phyloP scores from a whole-genome alignment of 2,113 vertebrate genomes.

The Phalacrocorax brasilianus region DNA sequence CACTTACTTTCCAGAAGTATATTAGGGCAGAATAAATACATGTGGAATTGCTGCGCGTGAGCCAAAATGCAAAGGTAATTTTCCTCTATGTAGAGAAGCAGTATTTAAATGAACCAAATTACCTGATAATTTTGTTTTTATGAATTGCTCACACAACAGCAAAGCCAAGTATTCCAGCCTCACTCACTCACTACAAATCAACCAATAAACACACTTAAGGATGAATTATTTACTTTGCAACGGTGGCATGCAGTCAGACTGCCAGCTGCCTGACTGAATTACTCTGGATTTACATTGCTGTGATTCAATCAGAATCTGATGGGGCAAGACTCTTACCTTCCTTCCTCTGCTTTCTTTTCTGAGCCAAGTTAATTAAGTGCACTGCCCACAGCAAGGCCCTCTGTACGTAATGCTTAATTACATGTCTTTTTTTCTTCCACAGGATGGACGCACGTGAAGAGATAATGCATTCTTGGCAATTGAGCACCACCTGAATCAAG shows the following conservation, averaged over 20 bases:
- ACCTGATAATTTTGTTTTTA: conserved; percentile 46
- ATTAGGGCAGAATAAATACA: conserved; percentile 17
- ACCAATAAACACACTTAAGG: conserved; percentile 29
- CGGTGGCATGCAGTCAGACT: conserved; percentile 4
- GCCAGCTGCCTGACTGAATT: conserved; percentile 12
- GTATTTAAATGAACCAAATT: conserved; percentile 54
- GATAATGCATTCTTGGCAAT: neutral
- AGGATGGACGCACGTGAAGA: neutral
- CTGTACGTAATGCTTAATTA: neutral
- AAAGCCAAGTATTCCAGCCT: conserved; percentile 37
- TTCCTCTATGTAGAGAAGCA: conserved; percentile 14
- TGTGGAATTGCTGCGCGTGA: neutral
- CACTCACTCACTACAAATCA: conserved; percentile 9
- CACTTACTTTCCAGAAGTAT: neutral
- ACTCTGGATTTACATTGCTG: conserved; percentile 5
- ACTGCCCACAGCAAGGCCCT: conserved; percentile 19
- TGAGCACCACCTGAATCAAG: neutral
- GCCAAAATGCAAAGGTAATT: conserved; percentile 37
- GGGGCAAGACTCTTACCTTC: neutral
- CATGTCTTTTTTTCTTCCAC: neutral
- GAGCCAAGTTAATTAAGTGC: neutral
- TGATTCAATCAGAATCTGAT: conserved; percentile 35
- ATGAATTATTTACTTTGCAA: conserved; percentile 51
- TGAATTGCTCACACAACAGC: conserved; percentile 32
- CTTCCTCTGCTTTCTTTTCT: conserved; percentile 24